Base-by-base conservation (phyloP, 2,888 invertebrate genomes). In the Mythimna vitellina region DNA sequence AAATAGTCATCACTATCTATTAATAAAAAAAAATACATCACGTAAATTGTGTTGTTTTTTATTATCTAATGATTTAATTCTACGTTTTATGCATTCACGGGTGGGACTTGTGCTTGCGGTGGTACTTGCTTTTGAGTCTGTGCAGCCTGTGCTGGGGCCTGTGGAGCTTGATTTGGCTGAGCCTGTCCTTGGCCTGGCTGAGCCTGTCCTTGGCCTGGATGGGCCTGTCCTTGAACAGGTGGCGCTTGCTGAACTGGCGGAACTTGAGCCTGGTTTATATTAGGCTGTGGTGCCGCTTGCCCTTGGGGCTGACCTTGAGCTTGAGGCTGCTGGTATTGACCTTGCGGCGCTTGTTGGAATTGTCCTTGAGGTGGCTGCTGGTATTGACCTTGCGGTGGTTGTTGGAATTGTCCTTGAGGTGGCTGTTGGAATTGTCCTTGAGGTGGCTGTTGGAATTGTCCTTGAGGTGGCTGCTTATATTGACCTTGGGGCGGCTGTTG, bases 301-400 rank as follows among this genome's bases (percentile, higher is more conserved):
- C 75, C 79, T 32, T 82, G 86, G 25, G 82, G 80, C 76, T 29
- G 61, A 9, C 3, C 62, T 49, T 73, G 73, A 4, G 35, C 22
- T 53, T 82, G 89, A 53, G 80, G 89, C 53, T 88, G 92, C 65
- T 46, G 46, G 46, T 46, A 46, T 46, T 46, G 46, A 1, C 17
- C 46, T 46, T 46, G 46, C 17, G 14, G 17, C 35, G 63, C 73
- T n/a, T 76, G 68, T 20, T 74, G 89, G 38, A 86, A 91, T 46
- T 91, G 92, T 3, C 82, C 86, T 73, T 79, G 84, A 8, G 82
- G 84, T 0, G 86, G 75, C 14, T 84, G 82, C 22, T 85, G 87
- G 49, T 80, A 85, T 71, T 87, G 88, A 9, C 70, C 81, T 57
- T 88, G 70, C 5, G 58, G 88, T 7, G 81, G 89, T 49, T 81